Percentiles rank a stretch among this genome's conserved stretches.
Conservation (phyloP, 2,888 invertebrate species). For the Apamea sordens region DNA sequence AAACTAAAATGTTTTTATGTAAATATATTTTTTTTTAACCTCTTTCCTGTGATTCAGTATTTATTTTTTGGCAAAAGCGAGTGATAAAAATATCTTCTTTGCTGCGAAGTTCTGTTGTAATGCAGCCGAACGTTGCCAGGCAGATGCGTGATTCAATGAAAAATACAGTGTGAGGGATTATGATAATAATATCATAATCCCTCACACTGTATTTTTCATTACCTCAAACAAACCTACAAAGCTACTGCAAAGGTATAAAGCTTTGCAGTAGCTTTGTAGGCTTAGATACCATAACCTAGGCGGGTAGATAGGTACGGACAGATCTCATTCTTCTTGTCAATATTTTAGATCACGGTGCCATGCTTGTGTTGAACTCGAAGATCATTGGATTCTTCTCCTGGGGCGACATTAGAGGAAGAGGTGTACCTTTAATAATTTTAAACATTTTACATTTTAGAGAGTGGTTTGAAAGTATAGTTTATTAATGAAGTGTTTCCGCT, state of each 20-base stretch:
- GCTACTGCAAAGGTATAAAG: no score
- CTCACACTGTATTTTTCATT: no score
- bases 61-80: background rate
- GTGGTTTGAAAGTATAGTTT: constrained; percentile 75
- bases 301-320: no score
- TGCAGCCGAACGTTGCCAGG: background rate
- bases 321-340: background rate
- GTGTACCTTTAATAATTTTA: constrained; percentile 75
- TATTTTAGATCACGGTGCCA: constrained; percentile 79
- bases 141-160: background rate
- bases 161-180: background rate
- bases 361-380: constrained; percentile 68
- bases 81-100: background rate
- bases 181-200: no score
- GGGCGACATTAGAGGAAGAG: constrained; percentile 75
- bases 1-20: background rate
- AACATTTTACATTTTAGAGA: constrained; percentile 72
- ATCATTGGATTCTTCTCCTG: constrained; percentile 79
- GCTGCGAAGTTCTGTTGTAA: background rate
- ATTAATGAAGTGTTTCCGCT: constrained; percentile 32
- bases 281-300: background rate
- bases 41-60: background rate
- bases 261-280: background rate
- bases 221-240: no score
- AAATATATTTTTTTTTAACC: background rate